phyloP scores from a whole-genome alignment of 2,797 vertebrate genomes.

The Nyctalus aviator region DNA sequence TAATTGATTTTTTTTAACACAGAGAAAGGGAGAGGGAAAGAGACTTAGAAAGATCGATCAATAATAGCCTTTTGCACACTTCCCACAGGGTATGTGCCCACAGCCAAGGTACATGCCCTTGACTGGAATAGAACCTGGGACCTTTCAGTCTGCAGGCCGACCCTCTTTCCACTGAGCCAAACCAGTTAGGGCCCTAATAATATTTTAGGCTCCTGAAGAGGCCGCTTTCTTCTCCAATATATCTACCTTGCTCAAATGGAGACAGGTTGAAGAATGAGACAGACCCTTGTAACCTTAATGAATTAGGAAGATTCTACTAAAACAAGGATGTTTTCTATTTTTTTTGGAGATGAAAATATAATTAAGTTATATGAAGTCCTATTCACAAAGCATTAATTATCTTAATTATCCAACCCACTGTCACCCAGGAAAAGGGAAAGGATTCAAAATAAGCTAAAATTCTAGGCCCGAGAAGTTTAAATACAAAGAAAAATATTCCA shows the following conservation, averaged over 20 bases:
- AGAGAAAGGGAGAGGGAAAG: no score
- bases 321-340: neutral
- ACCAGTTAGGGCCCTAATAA: neutral
- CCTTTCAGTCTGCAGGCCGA: no score
- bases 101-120: no score
- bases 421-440: neutral
- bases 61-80: no score
- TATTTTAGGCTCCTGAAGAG: neutral
- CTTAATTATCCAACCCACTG: neutral
- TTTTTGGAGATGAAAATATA: slow-evolving; percentile 33
- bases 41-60: no score
- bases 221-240: neutral
- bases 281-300: neutral
- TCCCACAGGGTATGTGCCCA: no score
- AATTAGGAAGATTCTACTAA: neutral
- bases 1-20: no score
- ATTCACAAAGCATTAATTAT: neutral
- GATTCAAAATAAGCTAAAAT: neutral
- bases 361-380: neutral
- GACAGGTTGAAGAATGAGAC: neutral
- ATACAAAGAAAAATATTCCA: neutral
- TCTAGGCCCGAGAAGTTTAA: neutral
- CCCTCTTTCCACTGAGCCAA: no score
- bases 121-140: no score
- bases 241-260: neutral